A percentile compares a stretch with the other conserved stretches of the same genome.
These are phyloP conservation scores for Tiliacea aurago DNA, from an alignment of 2,888 invertebrate species.

Conservation along the genomic window DNA sequence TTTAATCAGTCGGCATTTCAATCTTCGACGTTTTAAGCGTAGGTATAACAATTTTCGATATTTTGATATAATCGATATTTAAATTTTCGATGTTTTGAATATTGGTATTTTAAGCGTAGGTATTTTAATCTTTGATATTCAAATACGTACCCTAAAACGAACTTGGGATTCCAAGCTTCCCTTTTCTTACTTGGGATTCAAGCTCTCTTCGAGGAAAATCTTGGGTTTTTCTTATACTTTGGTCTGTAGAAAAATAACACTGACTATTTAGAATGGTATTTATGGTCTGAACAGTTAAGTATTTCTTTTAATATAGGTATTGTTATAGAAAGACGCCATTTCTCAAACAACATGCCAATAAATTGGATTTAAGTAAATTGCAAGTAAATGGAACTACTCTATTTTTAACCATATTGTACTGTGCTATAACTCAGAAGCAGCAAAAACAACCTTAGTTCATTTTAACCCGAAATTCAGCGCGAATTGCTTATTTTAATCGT, in stretches of 20 bases:
- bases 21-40: too few relatives aligned
- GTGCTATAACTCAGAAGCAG: background rate
- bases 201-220: conserved; percentile 16
- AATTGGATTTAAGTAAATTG: background rate
- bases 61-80: too few relatives aligned
- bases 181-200: background rate
- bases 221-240: background rate
- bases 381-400: background rate
- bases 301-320: background rate
- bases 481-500: conserved; percentile 27
- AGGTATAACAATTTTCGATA: too few relatives aligned
- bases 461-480: conserved; percentile 3
- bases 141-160: too few relatives aligned
- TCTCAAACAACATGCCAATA: background rate
- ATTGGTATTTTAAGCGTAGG: too few relatives aligned
- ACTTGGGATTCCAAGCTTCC: too few relatives aligned
- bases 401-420: background rate
- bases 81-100: too few relatives aligned
- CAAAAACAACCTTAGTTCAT: conserved; percentile 9
- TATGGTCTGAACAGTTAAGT: too few relatives aligned
- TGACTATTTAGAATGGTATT: background rate
- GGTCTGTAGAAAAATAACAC: background rate
- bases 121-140: too few relatives aligned
- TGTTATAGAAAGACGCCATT: background rate
- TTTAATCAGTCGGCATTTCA: too few relatives aligned